Evolutionary conservation across 2,113 vertebrate species (phyloP).

Genomic region (Montifringilla adamsi): DNA sequence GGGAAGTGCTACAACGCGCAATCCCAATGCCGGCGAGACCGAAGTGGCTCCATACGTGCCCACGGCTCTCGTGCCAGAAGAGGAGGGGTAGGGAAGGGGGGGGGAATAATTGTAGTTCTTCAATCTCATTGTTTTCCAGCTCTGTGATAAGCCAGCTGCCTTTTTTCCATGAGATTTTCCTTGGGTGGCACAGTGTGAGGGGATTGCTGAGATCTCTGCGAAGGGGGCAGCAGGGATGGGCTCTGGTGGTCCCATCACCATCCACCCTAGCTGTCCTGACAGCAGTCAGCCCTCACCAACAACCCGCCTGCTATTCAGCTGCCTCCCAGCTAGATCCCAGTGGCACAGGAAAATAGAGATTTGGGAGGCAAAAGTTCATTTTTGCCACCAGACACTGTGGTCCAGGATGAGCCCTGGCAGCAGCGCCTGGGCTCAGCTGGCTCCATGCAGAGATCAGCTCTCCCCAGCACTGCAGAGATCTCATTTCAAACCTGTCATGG

Average conservation of each 20-base stretch:
- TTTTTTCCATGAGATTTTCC: not conserved
- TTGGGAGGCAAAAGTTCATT: not conserved
- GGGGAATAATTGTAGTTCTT: not conserved
- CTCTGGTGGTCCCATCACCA: not conserved
- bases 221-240: not conserved
- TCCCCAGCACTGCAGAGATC: not conserved
- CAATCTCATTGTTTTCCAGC: not conserved
- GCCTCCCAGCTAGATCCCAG: not conserved
- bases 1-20: fast-evolving
- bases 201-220: not conserved
- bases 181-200: not conserved
- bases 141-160: not conserved
- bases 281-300: not conserved
- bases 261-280: not conserved
- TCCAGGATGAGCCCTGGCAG: not conserved
- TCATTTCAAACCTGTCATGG: slow-evolving; percentile 37
- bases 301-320: not conserved
- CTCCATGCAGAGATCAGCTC: not conserved
- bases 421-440: not conserved
- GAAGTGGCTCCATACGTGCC: fast-evolving
- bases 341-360: too few species aligned
- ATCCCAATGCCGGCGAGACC: not conserved
- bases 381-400: not conserved
- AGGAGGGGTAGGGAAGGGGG: not conserved
- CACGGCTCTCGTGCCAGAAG: not conserved